phyloP scores from a whole-genome alignment of 2,888 invertebrate genomes.

The Oligia latruncula region DNA sequence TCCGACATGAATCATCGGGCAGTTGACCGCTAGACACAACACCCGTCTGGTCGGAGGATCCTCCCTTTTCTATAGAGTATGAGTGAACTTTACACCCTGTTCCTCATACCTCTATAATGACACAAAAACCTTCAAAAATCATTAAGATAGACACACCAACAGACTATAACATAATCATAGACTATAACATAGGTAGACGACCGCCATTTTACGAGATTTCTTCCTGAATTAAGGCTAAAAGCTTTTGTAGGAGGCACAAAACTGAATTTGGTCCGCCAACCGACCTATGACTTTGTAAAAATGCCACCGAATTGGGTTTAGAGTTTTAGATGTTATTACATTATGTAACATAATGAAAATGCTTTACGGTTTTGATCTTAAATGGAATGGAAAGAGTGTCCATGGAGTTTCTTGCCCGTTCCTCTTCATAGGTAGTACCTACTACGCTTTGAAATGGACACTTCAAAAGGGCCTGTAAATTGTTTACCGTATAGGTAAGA shows the following conservation, averaged over 20 bases:
- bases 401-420: neutral
- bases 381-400: neutral
- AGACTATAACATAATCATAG: constrained; percentile 13
- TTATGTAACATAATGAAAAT: constrained; percentile 20
- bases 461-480: too few relatives aligned
- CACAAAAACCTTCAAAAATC: neutral
- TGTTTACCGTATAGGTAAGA: too few relatives aligned
- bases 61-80: too few relatives aligned
- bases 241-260: constrained; percentile 53
- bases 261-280: constrained; percentile 53
- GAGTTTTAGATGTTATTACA: constrained; percentile 25
- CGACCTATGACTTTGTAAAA: constrained; percentile 48
- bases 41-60: too few relatives aligned
- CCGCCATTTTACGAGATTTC: constrained; percentile 47
- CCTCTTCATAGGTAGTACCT: neutral
- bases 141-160: neutral
- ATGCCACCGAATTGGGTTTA: constrained; percentile 46
- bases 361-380: neutral
- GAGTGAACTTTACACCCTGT: too few relatives aligned
- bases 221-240: constrained; percentile 61
- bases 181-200: neutral
- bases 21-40: too few relatives aligned
- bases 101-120: too few relatives aligned
- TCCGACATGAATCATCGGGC: too few relatives aligned
- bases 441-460: too few relatives aligned